Base-by-base conservation (phyloP, 2,888 invertebrate genomes). In the Catonia carolina region DNA sequence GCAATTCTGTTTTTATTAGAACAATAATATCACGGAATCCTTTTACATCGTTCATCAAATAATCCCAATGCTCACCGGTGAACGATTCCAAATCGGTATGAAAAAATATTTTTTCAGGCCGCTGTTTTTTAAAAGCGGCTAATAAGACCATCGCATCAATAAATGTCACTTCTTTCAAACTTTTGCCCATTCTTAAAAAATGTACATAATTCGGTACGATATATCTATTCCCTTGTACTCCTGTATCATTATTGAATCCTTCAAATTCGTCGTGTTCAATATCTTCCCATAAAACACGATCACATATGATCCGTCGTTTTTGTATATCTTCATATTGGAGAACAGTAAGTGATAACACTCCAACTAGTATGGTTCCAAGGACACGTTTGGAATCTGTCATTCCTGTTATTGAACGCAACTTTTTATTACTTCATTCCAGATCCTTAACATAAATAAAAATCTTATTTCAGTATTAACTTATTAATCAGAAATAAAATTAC, bases 231-330 rank as follows among this genome's bases (percentile, higher is more conserved):
- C 20, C 22, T 17, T 10, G 22, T 7, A 27, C 61, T 1, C 68
- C 68, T 3, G 64, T 64, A 6, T 62, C 57, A 53, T 68, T 69
- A 54, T 65, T 53, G 37, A 63, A 62, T 12, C 55, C 55, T 18
- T 53, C 52, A 37, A 61, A 62, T 22, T 59, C 56, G 14, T 59
- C 53, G 5, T 56, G 57, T 10, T 39, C 52, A 8, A 22, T 14
- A 1, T 22, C 23, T 4, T 14, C 31, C 52, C 52, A 52, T 7
- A 41, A 27, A 1, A 23, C 37, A 12, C 31, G 39, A n/a, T 27
- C 27, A 41, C 52, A 52, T 1, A 27, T 22, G 8, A 27, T 5
- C 17, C 23, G 22, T 10, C 41, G 14, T 27, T 39, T 27, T n/a
- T 45, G 12, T 7, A n/a, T 18, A 14, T 45, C 8, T 27, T 45